These are phyloP conservation scores for Neodon shergylaensis DNA, from an alignment of 2,113 vertebrate genomes.

Conservation along the genomic window DNA sequence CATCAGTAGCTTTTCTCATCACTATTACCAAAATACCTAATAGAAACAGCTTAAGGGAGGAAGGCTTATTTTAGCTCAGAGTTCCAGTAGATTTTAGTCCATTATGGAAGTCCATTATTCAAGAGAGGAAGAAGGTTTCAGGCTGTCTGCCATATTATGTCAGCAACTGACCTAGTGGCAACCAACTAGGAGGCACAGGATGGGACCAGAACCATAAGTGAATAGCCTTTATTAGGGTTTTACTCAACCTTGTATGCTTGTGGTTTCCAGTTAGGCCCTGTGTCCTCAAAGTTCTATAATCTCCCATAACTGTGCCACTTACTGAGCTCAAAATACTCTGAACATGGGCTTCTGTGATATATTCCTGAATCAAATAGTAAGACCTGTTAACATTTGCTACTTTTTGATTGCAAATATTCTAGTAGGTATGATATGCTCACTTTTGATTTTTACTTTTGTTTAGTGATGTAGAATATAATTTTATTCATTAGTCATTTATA, in stretches of 20 bases:
- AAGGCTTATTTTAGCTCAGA: neutral
- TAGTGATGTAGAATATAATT: neutral
- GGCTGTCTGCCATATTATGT: neutral
- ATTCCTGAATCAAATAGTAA: neutral
- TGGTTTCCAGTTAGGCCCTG: neutral
- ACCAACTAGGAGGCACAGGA: neutral
- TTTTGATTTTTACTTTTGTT: neutral
- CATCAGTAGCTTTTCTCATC: neutral
- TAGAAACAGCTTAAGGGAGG: neutral
- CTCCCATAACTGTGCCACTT: neutral
- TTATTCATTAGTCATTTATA: neutral
- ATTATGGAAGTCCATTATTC: neutral
- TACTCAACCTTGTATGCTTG: too few relatives aligned
- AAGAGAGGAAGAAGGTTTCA: neutral
- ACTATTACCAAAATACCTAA: neutral
- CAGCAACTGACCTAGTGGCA: neutral
- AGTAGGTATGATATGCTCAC: neutral
- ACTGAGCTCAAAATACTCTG: neutral
- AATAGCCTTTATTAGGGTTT: neutral
- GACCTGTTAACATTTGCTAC: neutral
- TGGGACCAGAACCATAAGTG: too few relatives aligned
- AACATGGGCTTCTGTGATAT: neutral
- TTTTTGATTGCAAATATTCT: neutral
- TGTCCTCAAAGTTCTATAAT: neutral
- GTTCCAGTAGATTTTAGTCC: neutral